Evolutionary conservation across 2,797 vertebrate genomes (phyloP), one percentile per base, ranked within the genome.

Genomic region (Enteromius fasciolatus): DNA sequence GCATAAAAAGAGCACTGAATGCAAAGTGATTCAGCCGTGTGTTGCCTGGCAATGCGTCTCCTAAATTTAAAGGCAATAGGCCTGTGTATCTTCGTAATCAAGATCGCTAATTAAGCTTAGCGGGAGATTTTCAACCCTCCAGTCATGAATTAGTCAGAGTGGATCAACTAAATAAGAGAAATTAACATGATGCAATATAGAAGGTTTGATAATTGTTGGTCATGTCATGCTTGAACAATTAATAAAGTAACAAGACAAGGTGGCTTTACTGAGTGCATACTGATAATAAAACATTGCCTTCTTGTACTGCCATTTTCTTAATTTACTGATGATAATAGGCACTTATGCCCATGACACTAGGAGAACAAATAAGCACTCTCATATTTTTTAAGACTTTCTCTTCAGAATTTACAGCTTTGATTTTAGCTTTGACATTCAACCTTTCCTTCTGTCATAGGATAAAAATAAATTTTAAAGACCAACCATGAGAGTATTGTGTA

Each of bases 91-190:
- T 63, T 73, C 59, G 8, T 74, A 52, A 66, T 28, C 14, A 73
- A 69, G 48, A 72, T 69, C 5, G 4, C 25, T 76, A 76, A 84
- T 76, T 39, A 84, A 41, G 46, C 70, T 54, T 74, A 82, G 11
- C 11, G 3, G 44, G 31, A 80, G 48, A 50, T 64, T 52, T 64
- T n/a, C 57, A 64, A 52, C 44, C 69, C 59, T 77, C 59, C 4
- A 64, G 41, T 41, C 9, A 33, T 23, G 41, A 63, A 74, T 74
- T 28, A 74, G 41, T 57, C 36, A 82, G 25, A 48, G 23, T 46
- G 23, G 23, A 64, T 76, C 1, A 63, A 33, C 41, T 50, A 33
- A 64, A 66, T 15, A 14, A 33, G 18, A 78, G 44, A 25, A 66
- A 77, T 64, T 17, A 64, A 66, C 44, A 33, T 46, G 36, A 63